Conservation (phyloP, 1,140 invertebrate genomes). For the Drosophila bipectinata region DNA sequence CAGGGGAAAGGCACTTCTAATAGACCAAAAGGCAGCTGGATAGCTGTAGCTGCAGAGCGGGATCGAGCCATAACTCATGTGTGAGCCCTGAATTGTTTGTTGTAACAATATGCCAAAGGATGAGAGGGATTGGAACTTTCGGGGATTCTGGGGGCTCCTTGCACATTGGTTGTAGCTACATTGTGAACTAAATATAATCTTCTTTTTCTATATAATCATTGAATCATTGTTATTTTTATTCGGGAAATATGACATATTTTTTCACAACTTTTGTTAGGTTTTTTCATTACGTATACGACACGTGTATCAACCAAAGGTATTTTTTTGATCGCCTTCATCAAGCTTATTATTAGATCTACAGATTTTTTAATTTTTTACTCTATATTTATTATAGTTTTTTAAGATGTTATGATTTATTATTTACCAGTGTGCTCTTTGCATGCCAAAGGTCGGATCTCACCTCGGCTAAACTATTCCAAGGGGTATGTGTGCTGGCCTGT, state of each 20-base stretch:
- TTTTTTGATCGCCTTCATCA: too few species aligned
- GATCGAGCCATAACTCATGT: constrained; percentile 67
- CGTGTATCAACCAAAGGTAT: too few species aligned
- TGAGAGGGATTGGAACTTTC: constrained; percentile 13
- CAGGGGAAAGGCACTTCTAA: constrained; percentile 40
- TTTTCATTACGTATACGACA: too few species aligned
- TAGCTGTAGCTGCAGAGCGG: constrained; percentile 15
- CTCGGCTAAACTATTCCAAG: constrained; percentile 27
- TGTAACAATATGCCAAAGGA: constrained; percentile 66
- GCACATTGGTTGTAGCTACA: neutral
- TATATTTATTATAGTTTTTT: neutral
- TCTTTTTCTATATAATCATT: neutral
- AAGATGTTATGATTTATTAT: too few species aligned
- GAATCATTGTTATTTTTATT: too few species aligned
- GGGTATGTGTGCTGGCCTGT: constrained; percentile 40
- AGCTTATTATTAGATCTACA: too few species aligned
- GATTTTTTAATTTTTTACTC: neutral
- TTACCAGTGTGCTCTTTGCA: neutral
- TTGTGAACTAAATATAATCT: neutral
- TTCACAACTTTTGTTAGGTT: too few species aligned
- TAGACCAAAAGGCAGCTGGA: constrained; percentile 54
- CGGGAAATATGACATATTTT: too few species aligned
- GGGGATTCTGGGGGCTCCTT: neutral
- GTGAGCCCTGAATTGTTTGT: constrained; percentile 67
- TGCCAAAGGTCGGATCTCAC: constrained; percentile 27